Evolutionary conservation across 2,888 invertebrate species (phyloP), one percentile per base, ranked within the genome.

Genomic region (Bursaphelenchus okinawaensis): DNA sequence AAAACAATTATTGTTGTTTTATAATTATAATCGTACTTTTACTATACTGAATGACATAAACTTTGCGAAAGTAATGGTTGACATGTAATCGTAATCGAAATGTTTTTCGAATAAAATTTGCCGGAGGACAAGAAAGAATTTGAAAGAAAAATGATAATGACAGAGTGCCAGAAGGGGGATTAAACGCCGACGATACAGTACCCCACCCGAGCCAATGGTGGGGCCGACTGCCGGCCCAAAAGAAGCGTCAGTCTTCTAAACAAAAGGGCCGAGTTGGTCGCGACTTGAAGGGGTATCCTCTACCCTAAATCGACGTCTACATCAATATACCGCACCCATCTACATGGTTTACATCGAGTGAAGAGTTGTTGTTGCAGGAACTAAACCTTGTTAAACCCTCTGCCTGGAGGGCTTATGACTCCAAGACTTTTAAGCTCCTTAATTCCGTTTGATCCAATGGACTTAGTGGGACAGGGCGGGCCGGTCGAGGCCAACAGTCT

Each of bases 381-480:
- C n/a, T n/a, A n/a, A 40, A 40, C 40, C 40, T 40, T 40, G 16
- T 16, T 3, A 12, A 40, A 1, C 40, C 40, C 40, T 40, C 40
- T n/a, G 40, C n/a, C 16, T 16, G 40, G n/a, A n/a, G 40, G n/a
- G 40, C 40, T 1, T 40, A 40, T 40, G 40, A 40, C 40, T 40
- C 40, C 40, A 40, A 40, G 40, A n/a, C 40, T 40, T 40, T 40
- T 40, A 40, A 40, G 40, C 40, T 40, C 40, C 40, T 40, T 40
- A 40, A 40, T 40, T 40, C 40, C 40, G 40, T 40, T 51, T 59
- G 60, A 59, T 59, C 60, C 60, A 27, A 59, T 59, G 60, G 60
- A 59, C 60, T 59, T 59, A 59, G 51, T 51, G 24, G 40, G 40
- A 12, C 40, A 40, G 40, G 40, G 40, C 40, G 40, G 40, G n/a